Conservation (phyloP, 2,888 invertebrate species). For the Leptinotarsa rubiginosa region DNA sequence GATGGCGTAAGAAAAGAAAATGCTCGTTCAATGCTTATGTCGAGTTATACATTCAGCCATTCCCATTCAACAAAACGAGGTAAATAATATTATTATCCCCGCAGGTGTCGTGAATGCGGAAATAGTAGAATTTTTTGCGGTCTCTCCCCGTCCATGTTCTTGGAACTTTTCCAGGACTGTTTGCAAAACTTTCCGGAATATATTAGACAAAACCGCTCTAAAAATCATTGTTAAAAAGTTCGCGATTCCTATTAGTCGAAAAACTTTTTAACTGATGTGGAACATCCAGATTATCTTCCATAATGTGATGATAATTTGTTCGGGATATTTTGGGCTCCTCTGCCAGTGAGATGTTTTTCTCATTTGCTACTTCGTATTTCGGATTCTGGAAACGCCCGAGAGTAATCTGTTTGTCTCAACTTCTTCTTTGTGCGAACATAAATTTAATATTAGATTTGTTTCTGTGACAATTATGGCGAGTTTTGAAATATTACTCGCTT, state of each 20-base stretch:
- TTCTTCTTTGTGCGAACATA: constrained; percentile 33
- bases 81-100: constrained; percentile 51
- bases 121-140: constrained; percentile 49
- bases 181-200: constrained; percentile 45
- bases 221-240: constrained; percentile 51
- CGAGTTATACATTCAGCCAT: constrained; percentile 21
- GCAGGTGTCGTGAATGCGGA: constrained; percentile 49
- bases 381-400: constrained; percentile 25
- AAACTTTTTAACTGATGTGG: constrained; percentile 49
- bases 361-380: constrained; percentile 41
- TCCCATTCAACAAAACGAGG: constrained; percentile 28
- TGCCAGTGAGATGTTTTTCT: constrained; percentile 41
- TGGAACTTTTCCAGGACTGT: constrained; percentile 50
- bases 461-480: constrained; percentile 34
- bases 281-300: constrained; percentile 46
- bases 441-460: constrained; percentile 40
- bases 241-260: constrained; percentile 47
- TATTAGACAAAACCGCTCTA: constrained; percentile 43
- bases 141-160: constrained; percentile 42
- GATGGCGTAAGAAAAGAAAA: background rate
- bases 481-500: constrained; percentile 32
- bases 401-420: constrained; percentile 38
- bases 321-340: constrained; percentile 32
- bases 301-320: constrained; percentile 49
- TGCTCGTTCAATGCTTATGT: constrained; percentile 16